Base-by-base conservation (phyloP, 2,888 invertebrate species). In the Uropetala carovei region DNA sequence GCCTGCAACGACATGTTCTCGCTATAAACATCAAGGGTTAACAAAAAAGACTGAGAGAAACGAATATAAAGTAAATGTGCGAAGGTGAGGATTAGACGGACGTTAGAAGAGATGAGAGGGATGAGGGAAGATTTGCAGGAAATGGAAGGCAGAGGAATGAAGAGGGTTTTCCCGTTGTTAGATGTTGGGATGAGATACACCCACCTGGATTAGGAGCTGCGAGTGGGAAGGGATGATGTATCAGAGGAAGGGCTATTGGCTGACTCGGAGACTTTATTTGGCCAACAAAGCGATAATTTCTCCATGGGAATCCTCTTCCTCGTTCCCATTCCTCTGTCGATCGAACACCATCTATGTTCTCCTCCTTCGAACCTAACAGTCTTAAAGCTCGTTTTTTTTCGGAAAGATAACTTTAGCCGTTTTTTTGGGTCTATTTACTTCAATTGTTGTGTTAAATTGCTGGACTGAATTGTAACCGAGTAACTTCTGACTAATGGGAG, bases 161-260 rank as follows among this genome's bases (percentile, higher is more conserved):
- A 43, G 82, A 43, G 82, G 82, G 82, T 43, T 82, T 43, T 82
- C 82, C 82, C n/a, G 82, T 86, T 86, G 27, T 60, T 16, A 59
- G 86, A 86, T 86, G 86, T 30, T 86, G 58, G 86, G 86, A 86
- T 86, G 86, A 86, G 86, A 86, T 86, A 86, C 86, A 60, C 59
- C 59, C 30, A 27, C 14, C 7, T 10, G 85, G 22, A 58, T 85
- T 85, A 58, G 85, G 85, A 58, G 22, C 22, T 56, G 57, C 86
- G 86, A 86, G 86, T 30, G 57, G 58, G 85, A 85, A 60, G 86
- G 60, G 59, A 86, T 30, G 86, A 86, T 60, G 60, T 60, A 86
- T 86, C 60, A 60, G 60, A 60, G 60, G 27, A 59, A 86, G 86
- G 59, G 27, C 22, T 60, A 60, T 59, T 85, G 57, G 18, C 57